Evolutionary conservation across 2,888 invertebrate genomes (phyloP), one percentile per base, ranked within the genome.

Genomic region (Philhelius pedissequus): DNA sequence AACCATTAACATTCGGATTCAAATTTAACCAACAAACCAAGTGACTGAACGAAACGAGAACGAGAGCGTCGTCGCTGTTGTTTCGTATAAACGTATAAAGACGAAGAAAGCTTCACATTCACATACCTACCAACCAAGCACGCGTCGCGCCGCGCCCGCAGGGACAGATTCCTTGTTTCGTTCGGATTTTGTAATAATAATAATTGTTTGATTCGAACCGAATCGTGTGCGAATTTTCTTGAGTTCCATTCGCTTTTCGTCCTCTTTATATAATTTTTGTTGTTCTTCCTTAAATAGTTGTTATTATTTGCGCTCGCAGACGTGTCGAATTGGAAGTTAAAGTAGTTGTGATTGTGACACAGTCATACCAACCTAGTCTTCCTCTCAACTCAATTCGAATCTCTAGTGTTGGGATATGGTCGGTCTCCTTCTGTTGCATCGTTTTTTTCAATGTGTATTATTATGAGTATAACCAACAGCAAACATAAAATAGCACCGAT

Each of bases 401-500:
- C 48, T 70, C 5, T 64, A 13, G 48, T 56, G 43, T 68, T 48
- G 77, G 79, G 75, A 79, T 79, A 56, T 66, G 54, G 50, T 68
- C 54, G 73, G 78, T 84, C 79, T 84, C 84, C 84, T 80, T 84
- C 80, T 84, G 76, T 71, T 84, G 79, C 80, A 80, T 83, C 70
- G 66, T 22, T 6, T 5, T 25, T 22, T 48, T 7, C 6, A 48
- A 25, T 20, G 8, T 32, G 32, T 18, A 71, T 64, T 70, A n/a
- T n/a, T n/a, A n/a, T n/a, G n/a, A n/a, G n/a, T n/a, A 56, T 79
- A 75, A 48, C 74, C 66, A 45, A 11, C 18, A 45, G 45, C 45
- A 81, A n/a, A 27, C 77, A 45, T 20, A 60, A 60, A 76, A 58
- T 20, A 68, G 60, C 56, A 62, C 74, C 27, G 38, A 50, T 15